Evolutionary conservation across 2,797 vertebrate genomes (phyloP), one percentile per base, ranked within the genome.

Genomic region (Oreonectes daqikongensis): DNA sequence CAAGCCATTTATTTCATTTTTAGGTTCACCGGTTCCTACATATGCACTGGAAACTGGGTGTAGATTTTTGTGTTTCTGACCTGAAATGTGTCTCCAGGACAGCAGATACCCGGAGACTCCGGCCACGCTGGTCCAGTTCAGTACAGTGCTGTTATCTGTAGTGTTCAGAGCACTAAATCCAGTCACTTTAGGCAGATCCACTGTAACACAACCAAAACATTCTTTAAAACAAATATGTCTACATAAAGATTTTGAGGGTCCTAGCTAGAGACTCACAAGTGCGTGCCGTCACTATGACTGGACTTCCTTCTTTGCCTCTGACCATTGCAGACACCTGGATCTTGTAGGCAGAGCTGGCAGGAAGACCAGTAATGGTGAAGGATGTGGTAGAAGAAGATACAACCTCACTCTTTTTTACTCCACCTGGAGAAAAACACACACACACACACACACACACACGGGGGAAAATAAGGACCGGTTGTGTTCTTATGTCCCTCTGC

Each of bases 51-150:
- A n/a, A n/a, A 10, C 7, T 26, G 14, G 20, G 18, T 28, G 10
- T 48, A 22, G 10, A 30, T 46, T 20, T 18, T 42, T 38, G 30
- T 61, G 32, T 11, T 28, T 80, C 77, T 42, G 59, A 94, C 93
- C 92, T 90, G 93, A 94, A 77, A 94, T 94, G 81, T 93, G 92
- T 35, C 89, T 91, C 95, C 95, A 96, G 4, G 87, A 88, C 38
- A 96, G 88, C 0, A 86, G 80, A 69, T 95, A 96, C 0, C 84
- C 92, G 10, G 94, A 95, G 66, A 84, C 91, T 1, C 88, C 93
- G 1, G 86, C 84, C 14, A 94, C 93, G 0, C 87, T 89, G 0
- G 69, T 88, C 95, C 95, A 96, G 81, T 90, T 94, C 20, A 96
- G 85, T 63, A 92, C 65, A 26, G 90, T 8, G 38, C 92, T 93